Percentiles rank a stretch among this genome's conserved stretches.
phyloP scores from a whole-genome alignment of 2,113 vertebrate species.

The Rattus rattus region DNA sequence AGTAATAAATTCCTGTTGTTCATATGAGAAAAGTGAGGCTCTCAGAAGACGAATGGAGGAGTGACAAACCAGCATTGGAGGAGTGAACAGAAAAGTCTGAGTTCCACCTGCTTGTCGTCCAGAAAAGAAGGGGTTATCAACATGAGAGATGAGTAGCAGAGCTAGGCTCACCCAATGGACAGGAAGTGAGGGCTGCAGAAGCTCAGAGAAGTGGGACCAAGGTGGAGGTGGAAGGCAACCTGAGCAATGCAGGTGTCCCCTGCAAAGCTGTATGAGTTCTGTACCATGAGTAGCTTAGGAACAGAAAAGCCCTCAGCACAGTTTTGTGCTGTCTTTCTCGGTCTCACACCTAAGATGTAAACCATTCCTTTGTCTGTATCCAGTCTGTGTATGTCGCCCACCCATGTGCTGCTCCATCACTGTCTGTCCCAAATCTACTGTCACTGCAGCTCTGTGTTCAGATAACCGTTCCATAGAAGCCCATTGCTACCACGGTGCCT shows the following conservation, averaged over 20 bases:
- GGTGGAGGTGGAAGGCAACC: not conserved
- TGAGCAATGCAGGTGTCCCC: not conserved
- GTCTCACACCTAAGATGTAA: not conserved
- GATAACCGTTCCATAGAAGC: not conserved
- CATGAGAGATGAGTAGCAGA: not conserved
- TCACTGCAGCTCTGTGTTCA: not conserved
- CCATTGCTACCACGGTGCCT: not conserved
- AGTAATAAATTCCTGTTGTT: not conserved
- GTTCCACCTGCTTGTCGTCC: not conserved
- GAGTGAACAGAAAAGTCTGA: fast-evolving
- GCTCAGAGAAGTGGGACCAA: not conserved
- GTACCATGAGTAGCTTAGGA: not conserved
- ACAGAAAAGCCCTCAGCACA: not conserved
- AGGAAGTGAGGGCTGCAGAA: not conserved
- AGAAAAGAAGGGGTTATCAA: not conserved
- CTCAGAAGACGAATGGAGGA: not conserved
- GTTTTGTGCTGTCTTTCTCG: not conserved
- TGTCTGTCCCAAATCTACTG: not conserved
- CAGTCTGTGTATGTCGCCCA: not conserved
- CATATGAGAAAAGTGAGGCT: not conserved
- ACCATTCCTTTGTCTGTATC: not conserved
- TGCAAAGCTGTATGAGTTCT: not conserved
- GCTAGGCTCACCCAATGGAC: fast-evolving
- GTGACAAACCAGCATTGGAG: too few relatives aligned
- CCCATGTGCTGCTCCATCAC: too few relatives aligned